Conservation (phyloP, 2,113 vertebrate genomes). For the Dipodomys merriami region DNA sequence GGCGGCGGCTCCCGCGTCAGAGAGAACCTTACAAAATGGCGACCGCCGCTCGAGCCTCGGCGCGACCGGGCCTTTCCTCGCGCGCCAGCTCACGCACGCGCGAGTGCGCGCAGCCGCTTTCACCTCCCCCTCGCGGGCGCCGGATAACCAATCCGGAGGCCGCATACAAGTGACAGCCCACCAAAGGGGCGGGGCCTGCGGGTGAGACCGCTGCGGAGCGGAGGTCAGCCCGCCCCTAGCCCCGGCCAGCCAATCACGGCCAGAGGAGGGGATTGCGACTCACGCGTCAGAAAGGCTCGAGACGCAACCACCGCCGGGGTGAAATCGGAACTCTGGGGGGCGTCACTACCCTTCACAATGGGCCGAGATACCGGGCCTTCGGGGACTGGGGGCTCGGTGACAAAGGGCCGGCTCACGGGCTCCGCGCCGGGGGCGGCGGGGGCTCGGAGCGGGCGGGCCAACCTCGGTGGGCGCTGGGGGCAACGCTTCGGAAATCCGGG, state of each 20-base stretch:
- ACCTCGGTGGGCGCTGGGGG: neutral
- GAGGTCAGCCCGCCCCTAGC: conserved; percentile 37
- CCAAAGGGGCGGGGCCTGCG: conserved; percentile 49
- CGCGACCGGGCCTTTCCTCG: conserved; percentile 76
- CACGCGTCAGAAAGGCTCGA: neutral
- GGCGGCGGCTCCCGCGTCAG: conserved; percentile 72
- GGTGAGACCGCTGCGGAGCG: neutral
- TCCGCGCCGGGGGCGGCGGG: neutral
- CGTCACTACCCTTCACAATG: conserved; percentile 61
- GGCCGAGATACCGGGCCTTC: neutral
- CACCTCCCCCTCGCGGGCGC: conserved; percentile 58
- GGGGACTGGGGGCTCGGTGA: neutral
- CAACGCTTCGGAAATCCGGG: neutral
- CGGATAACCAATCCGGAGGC: conserved; percentile 70
- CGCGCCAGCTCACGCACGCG: conserved; percentile 80
- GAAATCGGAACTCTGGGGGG: neutral
- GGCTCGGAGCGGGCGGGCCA: neutral
- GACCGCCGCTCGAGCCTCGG: conserved; percentile 80
- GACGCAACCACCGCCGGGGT: neutral
- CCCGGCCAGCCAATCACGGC: conserved; percentile 62
- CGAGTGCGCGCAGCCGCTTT: conserved; percentile 50
- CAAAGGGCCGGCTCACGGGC: conserved; percentile 43
- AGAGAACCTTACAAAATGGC: conserved; percentile 81
- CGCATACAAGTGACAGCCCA: conserved; percentile 2
- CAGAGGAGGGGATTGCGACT: neutral